Base-by-base conservation (phyloP, 2,797 vertebrate genomes). In the Schizopygopsis pylzovi region DNA sequence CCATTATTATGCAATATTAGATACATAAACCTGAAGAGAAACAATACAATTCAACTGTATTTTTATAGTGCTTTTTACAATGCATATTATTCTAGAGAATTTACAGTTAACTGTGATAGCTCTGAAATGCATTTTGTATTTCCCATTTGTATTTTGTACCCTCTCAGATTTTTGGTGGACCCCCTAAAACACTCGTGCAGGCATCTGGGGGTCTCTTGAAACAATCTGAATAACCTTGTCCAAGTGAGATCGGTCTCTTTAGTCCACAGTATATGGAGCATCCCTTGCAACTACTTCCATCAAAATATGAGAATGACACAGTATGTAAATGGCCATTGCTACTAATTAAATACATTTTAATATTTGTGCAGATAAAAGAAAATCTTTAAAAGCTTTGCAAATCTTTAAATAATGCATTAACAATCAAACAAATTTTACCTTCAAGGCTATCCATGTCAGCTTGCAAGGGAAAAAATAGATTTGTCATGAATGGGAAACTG, bases 381-480 rank as follows among this genome's bases (percentile, higher is more conserved):
- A 83, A 83, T 37, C 41, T 39, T 1, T 33, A 33, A 33, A 33
- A 33, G 33, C 33, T 33, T 33, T 33, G 33, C 2, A 33, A 33
- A 33, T 33, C 56, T 82, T 65, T 47, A 59, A n/a, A 79, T 47
- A 75, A 45, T 45, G 22, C 45, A 25, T 9, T 18, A 73, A 47
- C 25, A 83, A 63, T 28, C 39, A 33, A 59, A 72, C 3, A 47
- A 54, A 43, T 13, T 94, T 99, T 99, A 99, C 98, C 98, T 99
- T 99, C 97, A 99, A 98, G 96, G 98, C 98, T 99, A 99, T 99
- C 98, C 98, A 99, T 97, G 98, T 99, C 96, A 99, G 98, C 98
- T 99, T 99, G 95, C 92, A 95, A 95, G 93, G 91, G 87, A 90
- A 85, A 93, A 88, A 86, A 87, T 76, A 83, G 89, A 37, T 65